Percentiles rank a stretch among this genome's conserved stretches.
These are phyloP conservation scores for Oenanthe melanoleuca DNA, from an alignment of 2,113 vertebrate species.

Conservation along the genomic window DNA sequence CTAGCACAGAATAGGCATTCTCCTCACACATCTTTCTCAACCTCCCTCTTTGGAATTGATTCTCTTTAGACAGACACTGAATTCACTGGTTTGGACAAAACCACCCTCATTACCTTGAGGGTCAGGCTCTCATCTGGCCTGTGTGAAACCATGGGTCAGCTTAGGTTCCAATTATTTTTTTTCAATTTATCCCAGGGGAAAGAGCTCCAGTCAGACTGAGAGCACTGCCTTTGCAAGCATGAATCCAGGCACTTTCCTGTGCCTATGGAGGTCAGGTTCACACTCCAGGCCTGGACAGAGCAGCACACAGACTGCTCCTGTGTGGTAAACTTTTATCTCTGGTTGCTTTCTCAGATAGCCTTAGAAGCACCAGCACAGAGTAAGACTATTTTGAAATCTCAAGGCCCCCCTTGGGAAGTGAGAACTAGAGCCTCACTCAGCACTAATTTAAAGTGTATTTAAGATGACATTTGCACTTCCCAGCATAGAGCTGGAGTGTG, in stretches of 20 bases:
- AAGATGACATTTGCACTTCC: neutral
- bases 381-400: neutral
- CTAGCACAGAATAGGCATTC: neutral
- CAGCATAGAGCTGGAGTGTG: neutral
- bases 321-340: neutral
- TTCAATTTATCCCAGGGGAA: neutral
- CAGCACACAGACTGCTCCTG: accelerated
- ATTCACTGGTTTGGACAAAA: neutral
- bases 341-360: neutral
- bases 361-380: neutral
- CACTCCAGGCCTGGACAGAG: neutral
- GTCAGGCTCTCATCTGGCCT: neutral
- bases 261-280: neutral
- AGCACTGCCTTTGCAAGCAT: neutral
- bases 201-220: neutral
- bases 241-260: neutral
- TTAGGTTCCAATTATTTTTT: neutral
- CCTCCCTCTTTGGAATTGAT: neutral
- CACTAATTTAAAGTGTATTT: neutral
- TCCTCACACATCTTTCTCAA: neutral
- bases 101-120: neutral
- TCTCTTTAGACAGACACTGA: neutral
- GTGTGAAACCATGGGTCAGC: neutral
- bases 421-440: neutral
- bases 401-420: neutral